Percentiles rank a stretch among this genome's conserved stretches.
Evolutionary conservation across 2,888 invertebrate species (phyloP).

Genomic region (Phyto melanocephala): DNA sequence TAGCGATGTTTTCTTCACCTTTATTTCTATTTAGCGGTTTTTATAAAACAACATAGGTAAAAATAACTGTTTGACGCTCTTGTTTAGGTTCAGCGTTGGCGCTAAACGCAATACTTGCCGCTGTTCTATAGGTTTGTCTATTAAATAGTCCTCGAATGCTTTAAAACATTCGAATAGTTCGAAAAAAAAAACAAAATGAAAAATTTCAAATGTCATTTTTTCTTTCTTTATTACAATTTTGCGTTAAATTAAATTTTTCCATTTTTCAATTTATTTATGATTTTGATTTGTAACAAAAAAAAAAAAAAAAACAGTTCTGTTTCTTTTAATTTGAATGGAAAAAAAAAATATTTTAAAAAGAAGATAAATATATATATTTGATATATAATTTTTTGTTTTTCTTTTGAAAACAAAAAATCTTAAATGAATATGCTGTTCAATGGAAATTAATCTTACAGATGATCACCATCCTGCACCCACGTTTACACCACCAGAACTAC

Average conservation of each 20-base stretch:
- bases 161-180: too few species aligned
- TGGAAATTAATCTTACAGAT: constrained; percentile 87
- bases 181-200: too few species aligned
- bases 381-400: constrained; percentile 80
- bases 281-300: constrained; percentile 12
- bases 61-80: too few species aligned
- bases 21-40: too few species aligned
- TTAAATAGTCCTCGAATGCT: too few species aligned
- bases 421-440: constrained; percentile 81
- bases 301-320: constrained; percentile 22
- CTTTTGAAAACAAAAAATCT: constrained; percentile 65
- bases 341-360: constrained; percentile 61
- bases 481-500: constrained; percentile 99
- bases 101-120: too few species aligned
- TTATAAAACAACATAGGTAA: too few species aligned
- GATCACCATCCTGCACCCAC: constrained; percentile 98
- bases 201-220: constrained; percentile 48
- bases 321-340: constrained; percentile 65
- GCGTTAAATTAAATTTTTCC: constrained; percentile 1
- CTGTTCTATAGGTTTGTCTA: too few species aligned
- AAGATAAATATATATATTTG: constrained; percentile 49
- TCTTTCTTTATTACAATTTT: background rate
- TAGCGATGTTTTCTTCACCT: too few species aligned
- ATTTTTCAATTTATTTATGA: constrained; percentile 6
- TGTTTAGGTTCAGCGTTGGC: too few species aligned